Conservation (phyloP, 2,113 vertebrate genomes). For the Mormyrus lacerda region DNA sequence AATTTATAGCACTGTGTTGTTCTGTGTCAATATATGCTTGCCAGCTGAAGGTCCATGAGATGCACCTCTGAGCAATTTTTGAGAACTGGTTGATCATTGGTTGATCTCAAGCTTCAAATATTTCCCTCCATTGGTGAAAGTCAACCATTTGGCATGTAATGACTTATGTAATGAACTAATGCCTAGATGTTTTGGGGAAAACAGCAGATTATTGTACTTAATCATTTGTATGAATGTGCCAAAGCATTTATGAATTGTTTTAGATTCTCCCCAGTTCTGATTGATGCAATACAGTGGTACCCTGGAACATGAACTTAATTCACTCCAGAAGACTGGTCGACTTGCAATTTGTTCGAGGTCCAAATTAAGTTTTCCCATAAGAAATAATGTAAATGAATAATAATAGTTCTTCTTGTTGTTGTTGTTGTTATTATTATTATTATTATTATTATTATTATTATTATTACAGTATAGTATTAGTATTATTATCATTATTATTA, state of each 20-base stretch:
- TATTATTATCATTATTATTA: too few species aligned
- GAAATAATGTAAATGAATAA: too few species aligned
- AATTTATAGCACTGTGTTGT: not conserved
- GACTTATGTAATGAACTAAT: not conserved
- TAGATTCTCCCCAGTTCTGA: too few species aligned
- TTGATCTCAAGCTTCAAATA: not conserved
- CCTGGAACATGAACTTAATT: too few species aligned
- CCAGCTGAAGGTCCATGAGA: not conserved
- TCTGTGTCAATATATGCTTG: not conserved
- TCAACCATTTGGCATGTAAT: not conserved
- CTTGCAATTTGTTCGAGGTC: too few species aligned
- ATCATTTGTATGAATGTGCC: not conserved
- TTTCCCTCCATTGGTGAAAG: not conserved
- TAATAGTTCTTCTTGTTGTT: too few species aligned
- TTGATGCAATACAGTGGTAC: too few species aligned
- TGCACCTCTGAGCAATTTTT: not conserved
- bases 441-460: too few species aligned
- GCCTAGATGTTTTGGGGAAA: not conserved
- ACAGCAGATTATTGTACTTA: not conserved
- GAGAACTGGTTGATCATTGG: not conserved
- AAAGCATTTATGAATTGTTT: not conserved
- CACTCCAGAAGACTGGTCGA: too few species aligned
- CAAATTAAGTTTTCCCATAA: too few species aligned
- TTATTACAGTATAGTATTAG: too few species aligned
- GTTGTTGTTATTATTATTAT: too few species aligned